phyloP scores from a whole-genome alignment of 2,888 invertebrate genomes.

The Lycocerus yunnanus region DNA sequence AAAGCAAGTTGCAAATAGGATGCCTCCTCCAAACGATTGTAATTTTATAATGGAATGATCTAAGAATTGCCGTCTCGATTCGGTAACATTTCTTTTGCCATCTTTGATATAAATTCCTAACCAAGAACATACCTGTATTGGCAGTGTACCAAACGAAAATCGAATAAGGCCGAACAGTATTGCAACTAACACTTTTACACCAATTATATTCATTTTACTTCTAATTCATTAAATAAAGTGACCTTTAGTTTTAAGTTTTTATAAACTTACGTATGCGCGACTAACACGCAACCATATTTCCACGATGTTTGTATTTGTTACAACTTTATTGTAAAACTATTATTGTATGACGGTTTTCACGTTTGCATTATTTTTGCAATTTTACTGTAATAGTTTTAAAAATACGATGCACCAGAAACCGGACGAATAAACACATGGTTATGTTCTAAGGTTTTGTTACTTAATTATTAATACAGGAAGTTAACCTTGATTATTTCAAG shows the following conservation, averaged over 20 bases:
- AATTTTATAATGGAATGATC: constrained; percentile 50
- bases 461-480: not conserved
- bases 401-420: not conserved
- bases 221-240: not conserved
- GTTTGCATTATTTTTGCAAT: not conserved
- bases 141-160: constrained; percentile 58
- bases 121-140: constrained; percentile 55
- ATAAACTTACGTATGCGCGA: not conserved
- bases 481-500: constrained; percentile 8
- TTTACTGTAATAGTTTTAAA: not conserved
- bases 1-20: constrained; percentile 75
- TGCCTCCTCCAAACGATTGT: constrained; percentile 75
- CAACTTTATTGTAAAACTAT: not conserved
- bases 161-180: constrained; percentile 56
- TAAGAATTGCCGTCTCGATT: constrained; percentile 47
- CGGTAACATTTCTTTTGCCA: constrained; percentile 44
- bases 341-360: too few species aligned
- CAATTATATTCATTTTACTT: constrained; percentile 50
- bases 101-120: constrained; percentile 50
- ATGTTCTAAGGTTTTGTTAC: not conserved
- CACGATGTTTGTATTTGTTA: not conserved
- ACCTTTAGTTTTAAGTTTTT: not conserved
- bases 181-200: constrained; percentile 58
- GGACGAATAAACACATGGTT: too few species aligned
- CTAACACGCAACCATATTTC: not conserved